A percentile compares a stretch with the other conserved stretches of the same genome.
phyloP scores from a whole-genome alignment of 2,113 vertebrate genomes.

The Lipotes vexillifer region DNA sequence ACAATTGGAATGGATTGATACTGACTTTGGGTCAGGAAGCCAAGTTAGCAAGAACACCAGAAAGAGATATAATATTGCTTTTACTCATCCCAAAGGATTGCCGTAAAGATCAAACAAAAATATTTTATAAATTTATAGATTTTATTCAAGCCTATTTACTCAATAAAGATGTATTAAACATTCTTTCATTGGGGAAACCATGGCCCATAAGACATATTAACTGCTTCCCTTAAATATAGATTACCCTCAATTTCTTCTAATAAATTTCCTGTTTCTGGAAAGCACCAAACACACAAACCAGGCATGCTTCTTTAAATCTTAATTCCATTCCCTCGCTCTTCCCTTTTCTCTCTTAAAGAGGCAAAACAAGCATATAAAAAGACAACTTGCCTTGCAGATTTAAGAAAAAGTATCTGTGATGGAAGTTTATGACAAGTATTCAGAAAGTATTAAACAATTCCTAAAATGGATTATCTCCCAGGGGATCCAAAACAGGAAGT shows the following conservation, averaged over 20 bases:
- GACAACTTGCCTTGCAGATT: neutral
- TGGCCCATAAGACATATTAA: neutral
- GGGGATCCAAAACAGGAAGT: neutral
- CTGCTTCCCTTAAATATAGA: neutral
- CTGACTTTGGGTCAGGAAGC: neutral
- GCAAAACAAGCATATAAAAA: neutral
- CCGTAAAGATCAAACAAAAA: neutral
- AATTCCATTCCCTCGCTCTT: neutral
- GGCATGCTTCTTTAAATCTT: neutral
- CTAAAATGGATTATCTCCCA: neutral
- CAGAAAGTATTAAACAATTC: neutral
- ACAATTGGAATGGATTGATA: neutral
- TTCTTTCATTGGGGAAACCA: neutral
- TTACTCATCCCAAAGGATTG: neutral
- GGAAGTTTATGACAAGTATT: neutral
- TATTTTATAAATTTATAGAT: neutral
- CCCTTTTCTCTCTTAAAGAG: neutral
- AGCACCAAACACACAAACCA: neutral
- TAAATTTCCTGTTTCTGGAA: neutral
- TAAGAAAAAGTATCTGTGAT: neutral
- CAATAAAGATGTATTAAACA: neutral
- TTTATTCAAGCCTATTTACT: neutral
- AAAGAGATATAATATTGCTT: neutral
- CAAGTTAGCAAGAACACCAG: neutral
- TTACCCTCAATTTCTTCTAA: neutral